Evolutionary conservation across 2,797 vertebrate genomes (phyloP), one percentile per base, ranked within the genome.

Genomic region (Nannoperca australis): DNA sequence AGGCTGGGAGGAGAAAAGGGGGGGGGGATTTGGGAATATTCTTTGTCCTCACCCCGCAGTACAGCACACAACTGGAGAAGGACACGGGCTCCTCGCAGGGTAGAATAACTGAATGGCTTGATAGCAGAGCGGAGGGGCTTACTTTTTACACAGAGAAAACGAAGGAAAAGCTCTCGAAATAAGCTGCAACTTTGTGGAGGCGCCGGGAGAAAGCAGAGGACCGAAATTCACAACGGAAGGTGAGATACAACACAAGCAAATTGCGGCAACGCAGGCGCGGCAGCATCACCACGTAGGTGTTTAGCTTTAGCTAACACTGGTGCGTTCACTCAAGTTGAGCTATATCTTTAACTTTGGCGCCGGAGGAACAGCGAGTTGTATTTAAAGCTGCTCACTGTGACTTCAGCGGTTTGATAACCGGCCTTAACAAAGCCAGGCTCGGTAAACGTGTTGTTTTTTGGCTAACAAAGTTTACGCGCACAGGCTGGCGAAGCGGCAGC

Each of bases 11-110:
- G 88, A 86, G 88, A 77, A 75, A 76, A 55, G 51, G 87, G 84
- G 90, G 90, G 24, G 86, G 76, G 78, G 84, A 81, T 88, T 92
- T 90, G 70, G 88, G 90, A 91, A 89, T 85, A 91, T 66, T 95
- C 95, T 96, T 95, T 96, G 95, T 96, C 94, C 85, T 92, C 84
- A 68, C 65, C 85, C 87, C 78, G 85, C 84, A 87, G 85, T 87
- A 83, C 81, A 76, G 60, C 85, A 53, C 86, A 79, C 72, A 72
- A 81, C 81, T 62, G 78, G 84, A 73, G 86, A 70, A 81, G 62
- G 66, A 84, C 72, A 58, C 65, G 53, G 79, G 72, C 79, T 74
- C 73, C 75, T 53, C 56, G 10, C 55, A 0, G 56, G 11, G 20
- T 53, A 22, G 13, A 24, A 20, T 50, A 34, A 47, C 72, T 83